Percentiles rank a stretch among this genome's conserved stretches.
Evolutionary conservation across 2,888 invertebrate genomes (phyloP).

Genomic region (Macrophya alboannulata): DNA sequence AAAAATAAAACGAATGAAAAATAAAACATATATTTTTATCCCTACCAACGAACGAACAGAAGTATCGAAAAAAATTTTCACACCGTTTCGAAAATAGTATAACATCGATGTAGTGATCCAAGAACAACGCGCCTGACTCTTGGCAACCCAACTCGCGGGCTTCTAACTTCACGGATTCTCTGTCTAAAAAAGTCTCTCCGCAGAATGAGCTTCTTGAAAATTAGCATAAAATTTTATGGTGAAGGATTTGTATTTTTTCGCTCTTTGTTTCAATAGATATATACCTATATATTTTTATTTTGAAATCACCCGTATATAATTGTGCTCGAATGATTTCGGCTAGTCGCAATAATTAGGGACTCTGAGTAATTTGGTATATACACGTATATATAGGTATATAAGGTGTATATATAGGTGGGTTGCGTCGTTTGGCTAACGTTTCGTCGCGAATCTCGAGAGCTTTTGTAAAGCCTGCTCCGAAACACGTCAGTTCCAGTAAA

Average conservation of each 20-base stretch:
- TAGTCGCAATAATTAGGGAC: conserved; percentile 20
- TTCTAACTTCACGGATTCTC: background rate
- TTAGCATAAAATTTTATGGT: background rate
- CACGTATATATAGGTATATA: background rate
- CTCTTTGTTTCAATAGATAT: background rate
- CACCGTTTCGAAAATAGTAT: background rate
- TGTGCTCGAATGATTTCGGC: background rate
- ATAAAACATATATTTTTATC: background rate
- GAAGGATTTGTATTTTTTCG: background rate
- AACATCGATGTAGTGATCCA: background rate
- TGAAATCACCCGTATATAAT: background rate
- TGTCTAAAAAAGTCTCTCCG: background rate
- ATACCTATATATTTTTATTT: background rate
- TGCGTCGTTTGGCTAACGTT: conserved; percentile 49
- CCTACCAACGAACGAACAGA: background rate
- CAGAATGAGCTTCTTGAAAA: background rate
- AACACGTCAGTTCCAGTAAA: conserved; percentile 55
- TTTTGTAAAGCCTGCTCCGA: conserved; percentile 50
- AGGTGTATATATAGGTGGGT: background rate
- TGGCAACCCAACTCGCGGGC: conserved; percentile 6
- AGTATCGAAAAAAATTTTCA: background rate
- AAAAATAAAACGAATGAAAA: background rate
- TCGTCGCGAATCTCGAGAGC: conserved; percentile 38
- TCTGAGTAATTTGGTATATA: conserved; percentile 18
- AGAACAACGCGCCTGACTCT: background rate